phyloP scores from a whole-genome alignment of 2,113 vertebrate genomes.

The Labeo catla region DNA sequence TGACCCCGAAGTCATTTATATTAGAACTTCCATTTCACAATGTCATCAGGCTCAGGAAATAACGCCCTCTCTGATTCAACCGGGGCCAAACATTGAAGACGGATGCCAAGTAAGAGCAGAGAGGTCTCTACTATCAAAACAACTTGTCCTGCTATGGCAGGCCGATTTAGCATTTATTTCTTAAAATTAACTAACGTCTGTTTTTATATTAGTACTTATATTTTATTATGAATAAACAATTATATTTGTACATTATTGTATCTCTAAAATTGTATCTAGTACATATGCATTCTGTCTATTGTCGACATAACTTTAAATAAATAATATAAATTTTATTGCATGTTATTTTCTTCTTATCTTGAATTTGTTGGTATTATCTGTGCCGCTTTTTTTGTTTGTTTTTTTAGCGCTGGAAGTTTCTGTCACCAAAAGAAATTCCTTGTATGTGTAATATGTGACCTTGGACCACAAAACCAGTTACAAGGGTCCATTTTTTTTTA shows the following conservation, averaged over 20 bases:
- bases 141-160: constrained; percentile 56
- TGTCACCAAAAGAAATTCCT: background rate
- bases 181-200: background rate
- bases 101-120: constrained; percentile 53
- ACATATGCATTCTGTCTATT: background rate
- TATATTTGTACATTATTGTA: background rate
- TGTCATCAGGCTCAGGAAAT: constrained; percentile 75
- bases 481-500: background rate
- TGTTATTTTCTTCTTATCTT: background rate
- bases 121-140: constrained; percentile 64
- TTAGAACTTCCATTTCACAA: constrained; percentile 68
- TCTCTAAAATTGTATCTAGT: background rate
- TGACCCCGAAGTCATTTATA: constrained; percentile 68
- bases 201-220: background rate
- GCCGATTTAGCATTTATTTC: background rate
- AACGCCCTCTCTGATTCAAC: constrained; percentile 69
- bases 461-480: too few relatives aligned
- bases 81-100: constrained; percentile 59
- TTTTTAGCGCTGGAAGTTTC: background rate
- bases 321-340: background rate
- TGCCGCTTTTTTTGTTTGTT: background rate
- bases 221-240: background rate
- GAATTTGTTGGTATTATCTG: background rate
- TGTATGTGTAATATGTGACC: too few relatives aligned
- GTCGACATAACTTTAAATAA: background rate